Evolutionary conservation across 2,888 invertebrate species (phyloP).

Genomic region (Meteorus colon): DNA sequence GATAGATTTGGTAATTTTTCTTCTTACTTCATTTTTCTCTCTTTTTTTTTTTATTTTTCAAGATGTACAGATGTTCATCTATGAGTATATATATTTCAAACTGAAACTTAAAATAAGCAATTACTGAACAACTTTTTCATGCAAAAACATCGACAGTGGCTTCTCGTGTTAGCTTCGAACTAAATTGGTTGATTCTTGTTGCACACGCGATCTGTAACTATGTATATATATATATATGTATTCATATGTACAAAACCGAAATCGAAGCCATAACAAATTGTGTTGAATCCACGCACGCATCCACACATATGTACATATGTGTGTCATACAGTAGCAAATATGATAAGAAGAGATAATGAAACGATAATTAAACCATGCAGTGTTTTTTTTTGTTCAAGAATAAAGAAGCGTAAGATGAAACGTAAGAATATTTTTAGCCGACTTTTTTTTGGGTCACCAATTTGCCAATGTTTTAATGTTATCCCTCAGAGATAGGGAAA

Average conservation of each 20-base stretch:
- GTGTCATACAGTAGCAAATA: conserved; percentile 5
- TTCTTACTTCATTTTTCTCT: too few species aligned
- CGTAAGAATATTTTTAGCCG: too few species aligned
- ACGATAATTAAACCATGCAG: conserved; percentile 50
- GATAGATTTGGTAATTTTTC: background rate
- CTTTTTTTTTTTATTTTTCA: background rate
- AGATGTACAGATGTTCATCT: background rate
- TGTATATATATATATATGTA: background rate
- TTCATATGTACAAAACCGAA: background rate
- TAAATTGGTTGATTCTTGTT: background rate
- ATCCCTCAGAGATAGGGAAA: too few species aligned
- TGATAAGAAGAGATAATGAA: conserved; percentile 53
- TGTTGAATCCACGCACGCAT: background rate
- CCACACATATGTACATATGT: background rate
- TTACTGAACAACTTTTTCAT: conserved; percentile 7
- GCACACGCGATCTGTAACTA: background rate
- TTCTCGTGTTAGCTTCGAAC: background rate
- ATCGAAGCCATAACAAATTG: conserved; percentile 26
- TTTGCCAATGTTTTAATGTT: too few species aligned
- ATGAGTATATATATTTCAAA: background rate
- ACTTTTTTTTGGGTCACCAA: too few species aligned
- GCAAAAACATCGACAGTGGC: background rate
- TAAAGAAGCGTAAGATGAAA: too few species aligned
- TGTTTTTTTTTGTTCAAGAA: conserved; percentile 22
- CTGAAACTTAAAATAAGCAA: conserved; percentile 4